Conservation (phyloP, 2,797 vertebrate species). For the Dryobates pubescens region DNA sequence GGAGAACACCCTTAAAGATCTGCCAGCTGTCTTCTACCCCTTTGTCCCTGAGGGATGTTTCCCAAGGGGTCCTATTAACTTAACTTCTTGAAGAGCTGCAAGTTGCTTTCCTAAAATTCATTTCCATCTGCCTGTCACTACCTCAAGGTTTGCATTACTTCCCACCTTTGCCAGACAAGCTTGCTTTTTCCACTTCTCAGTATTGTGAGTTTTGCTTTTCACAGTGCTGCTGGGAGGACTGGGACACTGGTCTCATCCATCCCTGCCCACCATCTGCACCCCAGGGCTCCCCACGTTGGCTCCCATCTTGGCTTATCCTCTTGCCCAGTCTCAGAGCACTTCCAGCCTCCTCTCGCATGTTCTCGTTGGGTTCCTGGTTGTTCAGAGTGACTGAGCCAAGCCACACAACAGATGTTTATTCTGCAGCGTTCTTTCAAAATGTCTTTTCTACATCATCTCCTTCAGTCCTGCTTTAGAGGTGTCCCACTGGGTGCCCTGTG, state of each 20-base stretch:
- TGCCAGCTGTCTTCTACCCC: background rate
- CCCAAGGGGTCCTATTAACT: background rate
- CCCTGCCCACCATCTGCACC: background rate
- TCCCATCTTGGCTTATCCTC: background rate
- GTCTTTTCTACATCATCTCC: background rate
- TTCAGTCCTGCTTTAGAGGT: background rate
- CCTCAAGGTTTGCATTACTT: constrained; percentile 31
- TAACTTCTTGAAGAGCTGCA: background rate
- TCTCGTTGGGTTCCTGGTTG: background rate
- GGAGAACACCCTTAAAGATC: background rate
- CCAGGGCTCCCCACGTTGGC: fast-evolving
- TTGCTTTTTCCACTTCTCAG: background rate
- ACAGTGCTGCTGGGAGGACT: background rate
- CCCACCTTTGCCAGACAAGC: background rate
- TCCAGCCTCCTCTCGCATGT: background rate
- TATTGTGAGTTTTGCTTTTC: background rate
- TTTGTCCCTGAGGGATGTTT: background rate
- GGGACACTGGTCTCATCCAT: background rate
- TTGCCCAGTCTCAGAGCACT: background rate
- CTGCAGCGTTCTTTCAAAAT: background rate
- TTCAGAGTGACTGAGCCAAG: background rate
- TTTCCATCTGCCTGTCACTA: constrained; percentile 36
- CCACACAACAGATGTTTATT: background rate
- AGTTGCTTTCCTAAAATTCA: background rate
- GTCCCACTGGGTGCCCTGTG: fast-evolving